These are phyloP conservation scores for Spodoptera litura DNA, from an alignment of 1,140 invertebrate genomes.

Conservation along the genomic window DNA sequence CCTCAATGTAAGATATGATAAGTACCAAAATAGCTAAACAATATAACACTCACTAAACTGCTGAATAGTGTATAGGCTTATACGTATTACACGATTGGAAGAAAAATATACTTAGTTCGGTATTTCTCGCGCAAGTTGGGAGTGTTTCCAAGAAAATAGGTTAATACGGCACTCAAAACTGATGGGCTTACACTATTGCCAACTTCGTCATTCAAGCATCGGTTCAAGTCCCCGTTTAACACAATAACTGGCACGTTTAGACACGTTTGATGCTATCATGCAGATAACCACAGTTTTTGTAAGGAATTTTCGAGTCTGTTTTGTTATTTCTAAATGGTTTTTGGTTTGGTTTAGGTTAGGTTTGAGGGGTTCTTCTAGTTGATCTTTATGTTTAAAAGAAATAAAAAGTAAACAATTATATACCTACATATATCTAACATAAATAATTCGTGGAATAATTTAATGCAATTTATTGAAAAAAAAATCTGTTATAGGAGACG, in stretches of 20 bases:
- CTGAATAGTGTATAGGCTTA: not conserved
- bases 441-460: too few species aligned
- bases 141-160: slow-evolving; percentile 37
- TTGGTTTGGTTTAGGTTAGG: not conserved
- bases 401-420: too few species aligned
- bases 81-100: not conserved
- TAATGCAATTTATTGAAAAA: too few species aligned
- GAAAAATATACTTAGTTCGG: slow-evolving; percentile 10
- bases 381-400: too few species aligned
- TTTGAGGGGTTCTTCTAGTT: not conserved
- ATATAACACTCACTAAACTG: not conserved
- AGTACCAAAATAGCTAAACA: too few species aligned
- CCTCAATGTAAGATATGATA: too few species aligned
- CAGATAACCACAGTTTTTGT: slow-evolving; percentile 3
- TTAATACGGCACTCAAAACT: slow-evolving; percentile 20
- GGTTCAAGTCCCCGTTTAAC: slow-evolving; percentile 22
- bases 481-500: too few species aligned
- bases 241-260: slow-evolving; percentile 30
- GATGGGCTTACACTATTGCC: slow-evolving; percentile 34
- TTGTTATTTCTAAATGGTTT: not conserved
- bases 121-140: not conserved
- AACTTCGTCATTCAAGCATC: slow-evolving; percentile 17
- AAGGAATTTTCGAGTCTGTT: not conserved
- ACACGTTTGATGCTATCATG: slow-evolving; percentile 10
- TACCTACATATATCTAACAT: too few species aligned